Conservation (phyloP, 2,888 invertebrate species). For the Plebejus argus region DNA sequence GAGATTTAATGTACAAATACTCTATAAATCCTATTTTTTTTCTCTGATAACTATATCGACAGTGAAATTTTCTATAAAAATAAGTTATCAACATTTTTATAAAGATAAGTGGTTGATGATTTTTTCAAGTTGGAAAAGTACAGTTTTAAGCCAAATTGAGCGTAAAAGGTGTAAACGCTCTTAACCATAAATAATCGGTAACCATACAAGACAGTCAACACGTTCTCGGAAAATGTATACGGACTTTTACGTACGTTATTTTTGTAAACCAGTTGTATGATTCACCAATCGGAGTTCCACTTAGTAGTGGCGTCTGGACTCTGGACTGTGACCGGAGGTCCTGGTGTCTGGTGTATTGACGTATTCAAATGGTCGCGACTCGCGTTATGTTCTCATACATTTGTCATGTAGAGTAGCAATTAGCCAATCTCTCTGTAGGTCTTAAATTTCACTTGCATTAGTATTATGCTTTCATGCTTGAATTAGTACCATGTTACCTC, state of each 20-base stretch:
- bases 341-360: conserved; percentile 44
- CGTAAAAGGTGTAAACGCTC: too few relatives aligned
- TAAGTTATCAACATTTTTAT: too few relatives aligned
- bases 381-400: conserved; percentile 32
- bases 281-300: conserved; percentile 53
- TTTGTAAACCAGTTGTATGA: conserved; percentile 53
- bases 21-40: too few relatives aligned
- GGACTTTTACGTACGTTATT: conserved; percentile 34
- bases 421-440: background rate
- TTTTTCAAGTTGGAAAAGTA: too few relatives aligned
- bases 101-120: too few relatives aligned
- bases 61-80: too few relatives aligned
- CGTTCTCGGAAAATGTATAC: conserved; percentile 23
- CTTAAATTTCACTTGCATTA: too few relatives aligned
- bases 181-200: conserved; percentile 21
- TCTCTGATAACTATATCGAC: too few relatives aligned
- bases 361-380: conserved; percentile 42
- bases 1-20: too few relatives aligned
- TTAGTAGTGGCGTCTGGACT: conserved; percentile 47
- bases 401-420: background rate
- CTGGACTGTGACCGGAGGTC: conserved; percentile 45
- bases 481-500: too few relatives aligned
- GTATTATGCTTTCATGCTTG: too few relatives aligned
- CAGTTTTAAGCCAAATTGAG: too few relatives aligned
- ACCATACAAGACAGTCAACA: conserved; percentile 10